phyloP scores from a whole-genome alignment of 1,140 invertebrate genomes.

The Cephus cinctus region DNA sequence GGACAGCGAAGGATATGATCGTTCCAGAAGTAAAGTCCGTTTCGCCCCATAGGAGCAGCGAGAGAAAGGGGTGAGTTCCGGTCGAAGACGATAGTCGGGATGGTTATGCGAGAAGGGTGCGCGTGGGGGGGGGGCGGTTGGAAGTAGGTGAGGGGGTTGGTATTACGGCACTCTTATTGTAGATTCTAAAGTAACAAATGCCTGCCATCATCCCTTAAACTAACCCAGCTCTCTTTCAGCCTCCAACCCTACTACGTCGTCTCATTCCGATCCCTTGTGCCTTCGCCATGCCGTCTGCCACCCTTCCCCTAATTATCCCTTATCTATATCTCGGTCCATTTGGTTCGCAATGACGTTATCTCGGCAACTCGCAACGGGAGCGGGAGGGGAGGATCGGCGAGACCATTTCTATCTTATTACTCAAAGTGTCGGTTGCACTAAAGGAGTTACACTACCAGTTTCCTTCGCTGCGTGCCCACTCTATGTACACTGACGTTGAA shows the following conservation, averaged over 20 bases:
- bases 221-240: conserved; percentile 9
- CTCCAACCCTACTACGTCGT: conserved; percentile 27
- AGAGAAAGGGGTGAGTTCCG: background rate
- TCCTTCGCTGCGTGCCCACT: conserved; percentile 30
- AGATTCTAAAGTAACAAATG: conserved; percentile 51
- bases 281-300: conserved; percentile 35
- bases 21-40: conserved; percentile 2
- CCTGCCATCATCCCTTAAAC: conserved; percentile 37
- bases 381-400: conserved; percentile 38
- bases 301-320: conserved; percentile 54
- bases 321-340: conserved; percentile 56
- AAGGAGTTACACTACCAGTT: conserved; percentile 46
- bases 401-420: conserved; percentile 53
- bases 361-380: conserved; percentile 44
- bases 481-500: conserved; percentile 43
- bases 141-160: background rate
- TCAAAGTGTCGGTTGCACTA: conserved; percentile 50
- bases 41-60: too few relatives aligned
- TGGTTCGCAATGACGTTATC: conserved; percentile 55
- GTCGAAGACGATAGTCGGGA: conserved; percentile 6
- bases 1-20: conserved; percentile 2
- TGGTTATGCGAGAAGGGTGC: conserved; percentile 21
- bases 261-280: too few relatives aligned
- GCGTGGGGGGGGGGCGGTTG: background rate
- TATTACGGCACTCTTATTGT: conserved; percentile 39